Evolutionary conservation across 2,113 vertebrate genomes (phyloP).

Genomic region (Salvelinus sp.): DNA sequence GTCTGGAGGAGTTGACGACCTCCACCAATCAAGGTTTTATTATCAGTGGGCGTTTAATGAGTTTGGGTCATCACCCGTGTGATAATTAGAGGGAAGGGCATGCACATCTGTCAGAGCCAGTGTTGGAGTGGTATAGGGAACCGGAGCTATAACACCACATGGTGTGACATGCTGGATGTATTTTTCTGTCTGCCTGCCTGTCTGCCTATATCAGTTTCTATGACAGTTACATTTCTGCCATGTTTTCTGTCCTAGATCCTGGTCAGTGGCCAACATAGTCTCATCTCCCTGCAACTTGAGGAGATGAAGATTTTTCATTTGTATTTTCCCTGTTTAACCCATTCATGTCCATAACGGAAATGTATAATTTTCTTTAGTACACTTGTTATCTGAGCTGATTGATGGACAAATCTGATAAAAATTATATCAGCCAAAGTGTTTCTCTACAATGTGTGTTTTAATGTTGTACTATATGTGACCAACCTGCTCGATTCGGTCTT

Average conservation of each 20-base stretch:
- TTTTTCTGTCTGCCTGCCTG: not conserved
- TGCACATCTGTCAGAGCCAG: conserved; percentile 8
- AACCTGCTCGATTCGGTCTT: too few species aligned
- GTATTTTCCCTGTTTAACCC: not conserved
- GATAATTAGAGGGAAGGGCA: conserved; percentile 20
- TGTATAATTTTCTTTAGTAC: too few species aligned
- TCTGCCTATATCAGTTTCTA: not conserved
- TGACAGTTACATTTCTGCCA: not conserved
- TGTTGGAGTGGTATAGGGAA: not conserved
- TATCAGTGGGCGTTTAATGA: conserved; percentile 32
- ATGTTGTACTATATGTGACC: too few species aligned
- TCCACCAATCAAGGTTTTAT: conserved; percentile 18
- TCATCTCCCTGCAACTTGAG: too few species aligned
- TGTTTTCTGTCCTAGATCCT: not conserved
- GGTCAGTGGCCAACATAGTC: too few species aligned
- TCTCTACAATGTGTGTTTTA: too few species aligned
- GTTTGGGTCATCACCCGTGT: conserved; percentile 22
- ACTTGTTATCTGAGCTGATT: too few species aligned
- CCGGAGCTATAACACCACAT: not conserved
- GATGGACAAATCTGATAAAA: too few species aligned
- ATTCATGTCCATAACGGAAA: too few species aligned
- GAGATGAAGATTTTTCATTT: too few species aligned
- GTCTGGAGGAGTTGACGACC: conserved; percentile 19
- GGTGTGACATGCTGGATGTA: not conserved
- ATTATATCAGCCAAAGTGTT: too few species aligned